Base-by-base conservation (phyloP, 2,888 invertebrate species). In the Nomada flava region DNA sequence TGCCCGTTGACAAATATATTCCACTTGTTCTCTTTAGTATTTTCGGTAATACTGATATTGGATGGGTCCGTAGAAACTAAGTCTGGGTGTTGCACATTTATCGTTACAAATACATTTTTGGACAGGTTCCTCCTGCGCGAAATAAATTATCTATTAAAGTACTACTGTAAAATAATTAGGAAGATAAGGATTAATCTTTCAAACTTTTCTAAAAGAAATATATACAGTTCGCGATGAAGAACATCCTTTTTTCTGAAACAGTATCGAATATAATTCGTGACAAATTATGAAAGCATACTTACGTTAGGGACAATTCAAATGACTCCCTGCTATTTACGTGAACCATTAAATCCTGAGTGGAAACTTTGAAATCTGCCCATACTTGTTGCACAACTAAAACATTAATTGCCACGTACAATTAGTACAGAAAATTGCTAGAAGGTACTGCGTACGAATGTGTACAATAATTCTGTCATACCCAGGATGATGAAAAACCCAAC, bases 71-170 rank as follows among this genome's bases (percentile, higher is more conserved):
- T 92, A 86, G 95, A 94, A 5, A 96, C 93, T 83, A 97, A 95
- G 88, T 96, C 96, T 0, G 95, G 93, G 89, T 97, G 96, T 89
- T 96, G 96, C 57, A 95, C 94, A 53, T 95, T 93, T 29, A 97
- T 94, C n/a, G 93, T 93, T 60, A 97, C 92, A 71, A 91, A 93
- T 0, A 95, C 90, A 73, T 94, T 93, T 50, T 94, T 94, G 93
- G 90, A 57, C 72, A 88, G 94, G 94, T 94, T 93, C 62, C 95
- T 94, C 44, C 95, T 95, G 93, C 44, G 93, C 94, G 79, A 64
- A 70, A 50, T 11, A 50, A n/a, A 63, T 69, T n/a, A 26, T 18
- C 3, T 50, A 47, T 15, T 4, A 29, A 15, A 44, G 15, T 23
- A 36, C 7, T 36, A 36, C 7, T 36, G 36, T 36, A 52, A 18